A percentile compares a stretch with the other conserved stretches of the same genome.
phyloP scores from a whole-genome alignment of 2,797 vertebrate genomes.

The Acanthis flammea region DNA sequence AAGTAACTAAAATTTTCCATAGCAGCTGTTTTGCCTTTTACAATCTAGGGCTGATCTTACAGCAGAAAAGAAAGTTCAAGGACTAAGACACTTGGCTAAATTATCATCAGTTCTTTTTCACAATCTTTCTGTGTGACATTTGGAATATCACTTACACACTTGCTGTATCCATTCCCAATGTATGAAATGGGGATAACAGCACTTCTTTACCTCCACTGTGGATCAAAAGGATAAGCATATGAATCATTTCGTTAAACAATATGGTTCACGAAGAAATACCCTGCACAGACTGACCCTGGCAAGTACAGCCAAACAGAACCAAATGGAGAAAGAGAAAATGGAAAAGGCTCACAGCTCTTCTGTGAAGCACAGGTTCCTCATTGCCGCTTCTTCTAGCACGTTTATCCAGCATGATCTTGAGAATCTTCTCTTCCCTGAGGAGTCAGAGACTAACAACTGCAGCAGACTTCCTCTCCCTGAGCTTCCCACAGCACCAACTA shows the following conservation, averaged over 20 bases:
- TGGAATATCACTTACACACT: slow-evolving; percentile 1
- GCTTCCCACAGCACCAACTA: background rate
- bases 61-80: background rate
- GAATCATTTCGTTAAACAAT: background rate
- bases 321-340: background rate
- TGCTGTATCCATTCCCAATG: background rate
- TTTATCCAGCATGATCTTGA: background rate
- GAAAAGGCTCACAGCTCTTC: background rate
- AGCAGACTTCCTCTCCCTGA: background rate
- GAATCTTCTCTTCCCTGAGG: background rate
- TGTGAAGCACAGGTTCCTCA: background rate
- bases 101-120: background rate
- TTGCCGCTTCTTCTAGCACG: fast-evolving
- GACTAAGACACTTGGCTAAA: background rate
- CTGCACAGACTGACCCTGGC: background rate
- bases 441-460: background rate
- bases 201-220: slow-evolving; percentile 23
- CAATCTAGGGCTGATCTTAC: background rate
- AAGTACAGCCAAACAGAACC: background rate
- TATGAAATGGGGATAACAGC: background rate
- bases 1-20: background rate
- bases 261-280: background rate
- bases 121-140: background rate
- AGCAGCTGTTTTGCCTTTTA: background rate
- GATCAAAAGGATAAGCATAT: slow-evolving; percentile 24